Conservation (phyloP, 2,888 invertebrate genomes). For the Trachelus tabidus region DNA sequence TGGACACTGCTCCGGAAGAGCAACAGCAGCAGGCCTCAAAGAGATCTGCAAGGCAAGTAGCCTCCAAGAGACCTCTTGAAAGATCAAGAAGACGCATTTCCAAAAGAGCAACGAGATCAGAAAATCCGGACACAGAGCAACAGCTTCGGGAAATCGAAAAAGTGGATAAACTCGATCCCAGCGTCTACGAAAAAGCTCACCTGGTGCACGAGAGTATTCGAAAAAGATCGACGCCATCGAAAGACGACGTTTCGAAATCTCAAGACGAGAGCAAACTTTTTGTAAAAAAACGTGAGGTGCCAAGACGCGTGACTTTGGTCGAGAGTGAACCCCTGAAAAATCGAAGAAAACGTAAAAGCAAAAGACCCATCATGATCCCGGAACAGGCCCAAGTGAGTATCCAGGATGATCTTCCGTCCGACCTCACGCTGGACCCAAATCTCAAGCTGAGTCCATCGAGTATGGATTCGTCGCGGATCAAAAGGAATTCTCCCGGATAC, state of each 20-base stretch:
- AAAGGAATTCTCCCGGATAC: neutral
- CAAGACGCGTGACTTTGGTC: slow-evolving; percentile 29
- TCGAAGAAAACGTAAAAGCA: slow-evolving; percentile 11
- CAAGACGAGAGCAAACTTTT: slow-evolving; percentile 9
- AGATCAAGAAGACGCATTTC: neutral
- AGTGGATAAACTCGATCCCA: slow-evolving; percentile 10
- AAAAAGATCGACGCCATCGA: slow-evolving; percentile 16
- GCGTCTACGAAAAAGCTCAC: slow-evolving; percentile 5
- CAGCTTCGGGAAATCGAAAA: slow-evolving; percentile 14
- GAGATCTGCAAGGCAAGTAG: neutral
- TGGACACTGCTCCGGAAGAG: neutral
- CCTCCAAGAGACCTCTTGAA: neutral
- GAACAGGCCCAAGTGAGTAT: slow-evolving; percentile 26
- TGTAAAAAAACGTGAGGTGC: slow-evolving; percentile 29
- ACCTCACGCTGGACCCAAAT: slow-evolving; percentile 26
- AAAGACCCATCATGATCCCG: slow-evolving; percentile 25
- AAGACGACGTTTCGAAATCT: slow-evolving; percentile 9
- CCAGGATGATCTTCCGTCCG: slow-evolving; percentile 25
- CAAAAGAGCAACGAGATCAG: neutral
- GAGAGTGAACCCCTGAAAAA: slow-evolving; percentile 10
- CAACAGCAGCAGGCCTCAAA: neutral
- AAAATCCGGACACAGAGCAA: neutral
- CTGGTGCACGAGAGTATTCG: slow-evolving; percentile 17
- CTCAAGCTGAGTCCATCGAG: slow-evolving; percentile 21
- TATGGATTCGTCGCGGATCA: neutral